Conservation (phyloP, 2,113 vertebrate species). For the Leuciscus idus region DNA sequence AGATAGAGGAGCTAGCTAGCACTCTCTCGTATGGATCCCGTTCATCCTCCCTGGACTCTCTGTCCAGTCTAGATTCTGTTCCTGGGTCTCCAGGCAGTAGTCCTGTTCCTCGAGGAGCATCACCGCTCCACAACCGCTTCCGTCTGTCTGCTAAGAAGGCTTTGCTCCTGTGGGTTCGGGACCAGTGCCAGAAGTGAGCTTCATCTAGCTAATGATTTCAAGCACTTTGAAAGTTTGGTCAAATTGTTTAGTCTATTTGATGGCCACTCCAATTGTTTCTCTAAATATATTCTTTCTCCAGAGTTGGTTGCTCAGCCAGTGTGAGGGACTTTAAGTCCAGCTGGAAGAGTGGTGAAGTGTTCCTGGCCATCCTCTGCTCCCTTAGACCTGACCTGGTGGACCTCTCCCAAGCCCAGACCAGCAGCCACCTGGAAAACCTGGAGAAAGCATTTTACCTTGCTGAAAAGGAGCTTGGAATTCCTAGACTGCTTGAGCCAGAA, state of each 20-base stretch:
- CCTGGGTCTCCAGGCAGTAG: slow-evolving; percentile 69
- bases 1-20: slow-evolving; percentile 88
- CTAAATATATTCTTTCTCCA: slow-evolving; percentile 52
- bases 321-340: slow-evolving; percentile 89
- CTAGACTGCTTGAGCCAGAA: slow-evolving; percentile 86
- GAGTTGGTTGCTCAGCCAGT: slow-evolving; percentile 73
- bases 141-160: slow-evolving; percentile 86
- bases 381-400: slow-evolving; percentile 86
- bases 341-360: slow-evolving; percentile 88
- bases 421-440: slow-evolving; percentile 86
- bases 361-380: slow-evolving; percentile 85
- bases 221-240: not conserved
- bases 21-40: slow-evolving; percentile 77
- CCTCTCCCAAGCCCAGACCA: slow-evolving; percentile 73
- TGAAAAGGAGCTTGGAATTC: slow-evolving; percentile 85
- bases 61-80: slow-evolving; percentile 70
- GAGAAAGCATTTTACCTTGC: slow-evolving; percentile 87
- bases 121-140: slow-evolving; percentile 79
- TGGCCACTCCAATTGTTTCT: not conserved
- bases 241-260: not conserved
- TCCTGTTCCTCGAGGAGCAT: slow-evolving; percentile 64
- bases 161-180: slow-evolving; percentile 88
- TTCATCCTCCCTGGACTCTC: slow-evolving; percentile 77
- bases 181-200: slow-evolving; percentile 83
- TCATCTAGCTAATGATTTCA: not conserved